These are phyloP conservation scores for Rhingia rostrata DNA, from an alignment of 2,888 invertebrate genomes.

Conservation along the genomic window DNA sequence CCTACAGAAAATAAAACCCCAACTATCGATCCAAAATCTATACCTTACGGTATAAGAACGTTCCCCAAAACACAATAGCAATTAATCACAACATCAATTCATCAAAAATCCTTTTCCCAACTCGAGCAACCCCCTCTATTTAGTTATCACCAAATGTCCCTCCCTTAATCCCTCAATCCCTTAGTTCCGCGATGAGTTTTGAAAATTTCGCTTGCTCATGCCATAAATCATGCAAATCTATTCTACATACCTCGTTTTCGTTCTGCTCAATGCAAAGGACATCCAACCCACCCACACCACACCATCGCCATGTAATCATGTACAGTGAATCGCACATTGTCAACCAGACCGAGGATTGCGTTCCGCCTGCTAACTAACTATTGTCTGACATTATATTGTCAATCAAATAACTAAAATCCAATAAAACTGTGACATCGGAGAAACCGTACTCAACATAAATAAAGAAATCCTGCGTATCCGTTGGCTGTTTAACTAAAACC, in stretches of 20 bases:
- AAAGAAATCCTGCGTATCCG: background rate
- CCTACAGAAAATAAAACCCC: background rate
- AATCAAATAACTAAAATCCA: constrained; percentile 59
- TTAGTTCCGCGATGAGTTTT: constrained; percentile 56
- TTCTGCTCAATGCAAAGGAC: constrained; percentile 3
- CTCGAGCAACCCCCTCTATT: constrained; percentile 29
- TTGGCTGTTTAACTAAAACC: constrained; percentile 8
- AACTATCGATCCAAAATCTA: constrained; percentile 2
- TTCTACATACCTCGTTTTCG: constrained; percentile 37
- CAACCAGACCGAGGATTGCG: constrained; percentile 41
- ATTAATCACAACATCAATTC: constrained; percentile 72
- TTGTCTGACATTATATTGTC: constrained; percentile 47
- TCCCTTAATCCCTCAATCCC: background rate
- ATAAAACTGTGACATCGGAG: constrained; percentile 14
- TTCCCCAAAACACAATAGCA: constrained; percentile 51
- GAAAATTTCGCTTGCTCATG: constrained; percentile 57
- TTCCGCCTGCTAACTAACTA: constrained; percentile 36
- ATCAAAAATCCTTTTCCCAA: constrained; percentile 56
- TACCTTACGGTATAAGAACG: background rate
- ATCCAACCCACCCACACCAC: background rate
- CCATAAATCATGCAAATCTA: constrained; percentile 71
- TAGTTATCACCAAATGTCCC: background rate
- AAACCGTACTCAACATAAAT: background rate
- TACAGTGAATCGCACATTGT: constrained; percentile 55
- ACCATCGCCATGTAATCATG: constrained; percentile 30